phyloP scores from a whole-genome alignment of 2,888 invertebrate genomes.

The Julus scandinavius region DNA sequence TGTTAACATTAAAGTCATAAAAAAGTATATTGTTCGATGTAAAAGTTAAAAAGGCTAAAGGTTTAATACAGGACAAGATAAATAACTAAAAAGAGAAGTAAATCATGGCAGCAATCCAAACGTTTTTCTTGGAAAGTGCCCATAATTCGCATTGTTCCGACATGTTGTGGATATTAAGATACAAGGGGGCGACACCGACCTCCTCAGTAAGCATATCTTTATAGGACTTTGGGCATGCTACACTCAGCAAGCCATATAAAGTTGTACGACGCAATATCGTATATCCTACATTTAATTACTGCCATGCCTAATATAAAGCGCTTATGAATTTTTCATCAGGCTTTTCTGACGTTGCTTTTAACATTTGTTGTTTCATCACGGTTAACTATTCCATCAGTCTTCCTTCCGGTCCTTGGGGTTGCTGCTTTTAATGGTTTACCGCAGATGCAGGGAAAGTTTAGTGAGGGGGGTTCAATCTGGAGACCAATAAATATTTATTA shows the following conservation, averaged over 20 bases:
- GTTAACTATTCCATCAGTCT: slow-evolving; percentile 28
- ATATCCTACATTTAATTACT: not conserved
- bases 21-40: not conserved
- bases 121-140: not conserved
- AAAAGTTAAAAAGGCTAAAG: not conserved
- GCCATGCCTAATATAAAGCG: not conserved
- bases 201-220: too few relatives aligned
- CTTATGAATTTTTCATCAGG: not conserved
- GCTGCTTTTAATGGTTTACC: not conserved
- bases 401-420: not conserved
- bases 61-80: not conserved
- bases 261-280: not conserved
- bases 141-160: not conserved
- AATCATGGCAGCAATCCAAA: not conserved
- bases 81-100: not conserved
- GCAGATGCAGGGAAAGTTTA: not conserved
- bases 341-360: not conserved
- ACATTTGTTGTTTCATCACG: not conserved
- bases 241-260: not conserved
- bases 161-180: not conserved
- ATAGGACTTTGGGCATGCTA: not conserved
- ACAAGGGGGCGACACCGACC: not conserved
- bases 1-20: too few relatives aligned
- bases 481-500: slow-evolving; percentile 42
- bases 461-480: not conserved